Evolutionary conservation across 2,797 vertebrate species (phyloP).

Genomic region (Labeo calbasu): DNA sequence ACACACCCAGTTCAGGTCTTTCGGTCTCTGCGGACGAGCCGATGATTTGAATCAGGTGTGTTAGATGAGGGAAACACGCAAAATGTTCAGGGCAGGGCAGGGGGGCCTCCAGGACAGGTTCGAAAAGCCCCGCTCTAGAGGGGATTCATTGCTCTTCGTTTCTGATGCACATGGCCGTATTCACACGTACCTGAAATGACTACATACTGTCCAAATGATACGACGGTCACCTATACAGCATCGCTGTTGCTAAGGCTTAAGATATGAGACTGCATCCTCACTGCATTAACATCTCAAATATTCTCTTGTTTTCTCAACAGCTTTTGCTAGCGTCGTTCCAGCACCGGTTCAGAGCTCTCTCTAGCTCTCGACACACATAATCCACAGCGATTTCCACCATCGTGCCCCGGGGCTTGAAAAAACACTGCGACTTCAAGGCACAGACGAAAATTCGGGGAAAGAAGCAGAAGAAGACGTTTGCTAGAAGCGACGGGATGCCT

Average conservation of each 20-base stretch:
- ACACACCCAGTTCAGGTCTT: too few relatives aligned
- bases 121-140: too few relatives aligned
- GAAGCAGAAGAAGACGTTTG: slow-evolving; percentile 12
- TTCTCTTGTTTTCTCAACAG: not conserved
- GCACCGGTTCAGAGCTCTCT: not conserved
- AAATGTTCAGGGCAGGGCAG: too few relatives aligned
- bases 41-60: too few relatives aligned
- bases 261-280: not conserved
- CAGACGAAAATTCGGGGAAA: slow-evolving; percentile 26
- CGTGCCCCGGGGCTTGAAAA: slow-evolving; percentile 24
- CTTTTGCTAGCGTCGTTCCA: not conserved
- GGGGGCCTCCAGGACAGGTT: too few relatives aligned
- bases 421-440: slow-evolving; percentile 9
- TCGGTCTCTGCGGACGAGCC: too few relatives aligned
- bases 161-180: not conserved
- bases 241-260: too few relatives aligned
- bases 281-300: not conserved
- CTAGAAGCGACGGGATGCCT: not conserved
- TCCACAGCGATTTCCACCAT: slow-evolving; percentile 12
- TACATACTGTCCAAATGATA: not conserved
- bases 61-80: too few relatives aligned
- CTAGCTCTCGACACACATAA: not conserved
- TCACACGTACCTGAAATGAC: not conserved
- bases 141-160: not conserved
- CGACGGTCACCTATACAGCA: not conserved